Evolutionary conservation across 2,113 vertebrate genomes (phyloP), one percentile per base, ranked within the genome.

Genomic region (Centropristis striata): DNA sequence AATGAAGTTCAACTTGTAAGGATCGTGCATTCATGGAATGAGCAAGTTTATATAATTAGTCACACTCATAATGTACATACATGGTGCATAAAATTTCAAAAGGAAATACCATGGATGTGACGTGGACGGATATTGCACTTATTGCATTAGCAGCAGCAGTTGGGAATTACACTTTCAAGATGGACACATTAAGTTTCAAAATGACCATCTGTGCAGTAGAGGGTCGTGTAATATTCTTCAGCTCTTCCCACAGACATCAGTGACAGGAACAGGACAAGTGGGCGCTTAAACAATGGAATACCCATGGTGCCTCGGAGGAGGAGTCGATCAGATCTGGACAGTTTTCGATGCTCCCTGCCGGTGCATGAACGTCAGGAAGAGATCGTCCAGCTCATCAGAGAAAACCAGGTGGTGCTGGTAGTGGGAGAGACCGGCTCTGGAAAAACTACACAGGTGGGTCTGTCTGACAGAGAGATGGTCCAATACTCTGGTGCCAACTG

Each of bases 391-490:
- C 95, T 96, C 77, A 96, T 99, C 87, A 95, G 95, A 84, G 96
- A 97, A 13, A 95, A 97, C 92, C 95, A 94, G 81, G 95, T 99
- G 72, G 93, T 98, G 87, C 93, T 99, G 77, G 93, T 99, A 83
- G 78, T 99, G 68, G 98, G 98, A 83, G 98, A 99, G 90, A 98
- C 98, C 1, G 98, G 98, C 78, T 99, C 97, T 54, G 98, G 98
- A 82, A 99, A 99, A 94, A 99, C 98, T 32, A 99, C 98, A 36
- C 98, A 99, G 95, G 98, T 99, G 88, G 12, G 77, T 72, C 3
- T 27, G 1, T 14, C 14, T 12, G 25, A 44, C 9, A 27, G 4
- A 57, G 1, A 18, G 8, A 13, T 6, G 0, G 1, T 50, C 10
- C 41, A 25, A 15, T 15, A 39, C 41, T 70, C 18, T 67, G 44